Base-by-base conservation (phyloP, 2,113 vertebrate species). In the Cygnus buccinator region DNA sequence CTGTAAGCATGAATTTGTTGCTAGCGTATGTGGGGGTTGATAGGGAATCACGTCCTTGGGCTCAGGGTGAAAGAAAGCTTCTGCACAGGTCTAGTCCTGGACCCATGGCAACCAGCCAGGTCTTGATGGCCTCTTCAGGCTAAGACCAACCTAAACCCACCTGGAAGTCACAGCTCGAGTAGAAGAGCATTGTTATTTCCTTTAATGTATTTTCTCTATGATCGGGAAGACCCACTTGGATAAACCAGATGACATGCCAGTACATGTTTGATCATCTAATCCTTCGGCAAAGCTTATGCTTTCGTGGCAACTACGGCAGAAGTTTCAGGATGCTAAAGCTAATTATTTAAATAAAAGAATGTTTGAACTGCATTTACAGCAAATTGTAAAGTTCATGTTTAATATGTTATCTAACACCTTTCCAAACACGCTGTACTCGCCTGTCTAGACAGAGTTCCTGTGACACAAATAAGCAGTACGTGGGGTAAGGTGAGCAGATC, bases 31-130 rank as follows among this genome's bases (percentile, higher is more conserved):
- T 22, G 11, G 12, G 22, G 7, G 7, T 31, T 44, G 74, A 65
- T 1, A 1, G 19, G 37, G 23, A 59, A 28, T 21, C 1, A 0
- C 0, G 0, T 31, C 48, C 76, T 33, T 1, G 0, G 58, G 21
- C 13, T 9, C 55, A 5, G 21, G 39, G 39, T 15, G 17, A 68
- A 84, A 89, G 61, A 14, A 63, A 59, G 26, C n/a, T 82, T 70
- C 41, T 65, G 63, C 43, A n/a, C 5, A 31, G 33, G 11, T 25
- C 73, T 75, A 28, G 48, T 54, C 23, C 78, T 44, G 28, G 68
- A 59, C 29, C 33, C 1, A 2, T 5, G 19, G 37, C 59, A 52
- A 43, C 54, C 73, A 82, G 46, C 0, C 31, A 59, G 8, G 35
- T 52, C 63, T 90, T 8, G 0, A 77, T 4, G 4, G 43, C 52